Base-by-base conservation (phyloP, 2,888 invertebrate species). In the Lycaena phlaeas region DNA sequence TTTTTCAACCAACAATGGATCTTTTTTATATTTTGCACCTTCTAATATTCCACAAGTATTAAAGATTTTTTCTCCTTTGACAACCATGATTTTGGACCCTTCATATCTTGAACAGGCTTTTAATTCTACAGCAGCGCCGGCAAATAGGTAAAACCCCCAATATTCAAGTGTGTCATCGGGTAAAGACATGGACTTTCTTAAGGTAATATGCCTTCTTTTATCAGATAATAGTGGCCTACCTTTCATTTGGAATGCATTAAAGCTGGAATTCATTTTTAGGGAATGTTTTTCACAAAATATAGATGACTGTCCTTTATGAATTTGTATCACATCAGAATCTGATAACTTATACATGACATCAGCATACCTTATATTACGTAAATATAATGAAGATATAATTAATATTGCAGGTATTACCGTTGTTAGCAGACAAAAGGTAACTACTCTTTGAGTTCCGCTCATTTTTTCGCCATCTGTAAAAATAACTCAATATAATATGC, bases 121-220 rank as follows among this genome's bases (percentile, higher is more conserved):
- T 14, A 95, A 74, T 49, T 88, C 87, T 2, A 95, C 93, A 7
- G 87, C 87, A 1, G 94, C 93, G 14, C 93, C 94, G 68, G 90
- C 88, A 36, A 93, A 78, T 34, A 95, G 78, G 74, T 92, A 94
- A 73, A 95, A 94, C 2, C 94, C 94, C 94, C 94, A 95, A 68
- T 94, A 95, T 67, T 95, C 94, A 25, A 94, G 72, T 6, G 94
- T 93, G 57, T 94, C 94, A 65, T 94, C 94, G 0, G 93, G 93
- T 47, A 95, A 71, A 2, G 86, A 87, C 92, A 95, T 93, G 4
- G 92, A 92, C 61, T 94, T 94, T 64, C 90, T 92, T 52, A 94
- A 74, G 50, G 90, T 81, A 52, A 93, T 90, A 59, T 93, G 92
- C 68, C 92, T 93, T 38, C 88, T 87, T 56, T 87, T 89, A 42